Base-by-base conservation (phyloP, 2,888 invertebrate species). In the Scelioninae gen. 2 region DNA sequence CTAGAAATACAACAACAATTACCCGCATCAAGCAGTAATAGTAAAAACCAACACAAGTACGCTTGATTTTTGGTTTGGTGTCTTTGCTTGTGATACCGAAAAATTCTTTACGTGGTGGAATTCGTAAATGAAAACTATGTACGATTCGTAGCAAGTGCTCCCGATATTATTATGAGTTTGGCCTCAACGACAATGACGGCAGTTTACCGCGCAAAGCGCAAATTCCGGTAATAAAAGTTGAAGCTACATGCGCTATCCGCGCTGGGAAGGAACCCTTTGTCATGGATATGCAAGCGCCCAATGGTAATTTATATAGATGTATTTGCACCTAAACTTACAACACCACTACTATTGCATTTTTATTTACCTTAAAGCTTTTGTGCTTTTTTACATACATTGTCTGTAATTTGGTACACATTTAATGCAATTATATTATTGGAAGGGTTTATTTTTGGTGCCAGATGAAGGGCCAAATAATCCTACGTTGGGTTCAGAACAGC, bases 281-380 rank as follows among this genome's bases (percentile, higher is more conserved):
- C 84, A 86, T 85, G 86, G 86, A 86, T 79, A 87, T 87, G 87
- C 85, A 86, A 81, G 85, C 86, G 78, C 83, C 86, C 77, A 86
- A 86, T 84, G 86, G 87, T 87, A 82, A 80, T 83, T 83, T 33
- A 48, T 48, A 11, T 33, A 15, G 11, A 55, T 18, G 2, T 18
- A 53, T n/a, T 15, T 28, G 43, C 11, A 45, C 13, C 9, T 10
- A 22, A 18, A 41, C 39, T 15, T 10, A 11, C 18, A 11, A 11
- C 22, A 53, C 11, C 13, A 37, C 5, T 3, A 37, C 41, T 10
- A 10, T 19, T 15, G 13, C 5, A 19, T n/a, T 48, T 37, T 28
- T 39, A 37, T 60, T 60, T 19, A 43, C 33, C 41, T 13, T 31
- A 13, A n/a, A 9, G 15, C 31, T 16, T 9, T 48, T 48, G 10